Evolutionary conservation across 2,888 invertebrate genomes (phyloP).

Genomic region (Drosophila nigricruria): DNA sequence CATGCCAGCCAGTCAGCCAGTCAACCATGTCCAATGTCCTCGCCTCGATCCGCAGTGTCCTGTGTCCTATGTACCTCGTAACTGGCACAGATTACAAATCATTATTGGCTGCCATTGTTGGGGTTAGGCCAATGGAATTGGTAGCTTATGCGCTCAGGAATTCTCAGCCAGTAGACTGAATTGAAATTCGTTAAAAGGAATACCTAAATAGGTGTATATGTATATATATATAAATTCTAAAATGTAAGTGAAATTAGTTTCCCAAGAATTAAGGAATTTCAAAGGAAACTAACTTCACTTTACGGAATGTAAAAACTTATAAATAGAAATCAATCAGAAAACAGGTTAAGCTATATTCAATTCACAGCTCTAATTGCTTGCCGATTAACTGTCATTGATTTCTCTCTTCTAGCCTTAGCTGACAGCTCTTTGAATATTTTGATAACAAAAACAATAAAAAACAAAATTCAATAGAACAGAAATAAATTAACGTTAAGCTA

Average conservation of each 20-base stretch:
- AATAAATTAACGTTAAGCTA: conserved; percentile 28
- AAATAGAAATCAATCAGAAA: not conserved
- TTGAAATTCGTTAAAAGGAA: conserved; percentile 23
- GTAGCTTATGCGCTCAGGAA: conserved; percentile 10
- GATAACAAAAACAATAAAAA: not conserved
- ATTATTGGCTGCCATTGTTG: conserved; percentile 58
- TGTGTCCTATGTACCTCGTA: conserved; percentile 26
- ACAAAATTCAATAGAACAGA: conserved; percentile 14
- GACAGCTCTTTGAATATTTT: conserved; percentile 39
- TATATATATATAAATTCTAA: not conserved
- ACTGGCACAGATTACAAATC: conserved; percentile 62
- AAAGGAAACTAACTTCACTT: not conserved
- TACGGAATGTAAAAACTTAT: not conserved
- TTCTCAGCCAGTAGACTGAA: conserved; percentile 9
- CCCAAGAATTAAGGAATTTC: not conserved
- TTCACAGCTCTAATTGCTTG: not conserved
- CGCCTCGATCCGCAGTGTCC: conserved; percentile 19
- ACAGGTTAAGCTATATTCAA: not conserved
- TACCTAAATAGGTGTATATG: not conserved
- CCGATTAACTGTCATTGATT: not conserved
- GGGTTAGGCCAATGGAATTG: conserved; percentile 35
- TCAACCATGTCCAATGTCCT: conserved; percentile 24
- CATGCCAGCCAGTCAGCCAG: conserved; percentile 15
- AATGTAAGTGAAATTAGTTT: not conserved
- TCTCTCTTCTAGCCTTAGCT: not conserved